Base-by-base conservation (phyloP, 2,888 invertebrate genomes). In the Rotaria socialis region DNA sequence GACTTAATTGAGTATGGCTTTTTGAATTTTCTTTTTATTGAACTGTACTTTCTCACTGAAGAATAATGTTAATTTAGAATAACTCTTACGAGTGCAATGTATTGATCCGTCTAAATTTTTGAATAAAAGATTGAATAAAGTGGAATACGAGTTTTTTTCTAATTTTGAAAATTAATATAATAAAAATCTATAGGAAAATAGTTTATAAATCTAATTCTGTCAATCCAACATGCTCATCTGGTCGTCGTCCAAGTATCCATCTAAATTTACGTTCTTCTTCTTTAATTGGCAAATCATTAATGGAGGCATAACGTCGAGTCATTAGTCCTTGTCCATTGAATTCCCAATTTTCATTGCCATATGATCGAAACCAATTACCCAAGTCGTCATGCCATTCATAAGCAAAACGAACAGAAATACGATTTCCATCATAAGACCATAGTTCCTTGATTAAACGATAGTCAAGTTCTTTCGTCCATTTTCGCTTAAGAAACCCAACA, bases 311-410 rank as follows among this genome's bases (percentile, higher is more conserved):
- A 41, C 85, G 85, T 55, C 10, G 22, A 43, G 22, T 55, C 85
- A 85, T 85, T 41, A 85, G 43, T 24, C 85, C 85, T 35, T n/a
- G 41, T 22, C 24, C 24, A 60, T 85, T n/a, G 41, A 85, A 85
- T 43, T 85, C 85, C 85, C 85, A 85, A 43, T 85, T 85, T 60
- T 85, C 85, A 19, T 85, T 85, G 8, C 85, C 85, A 60, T 85
- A 85, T 0, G 85, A 56, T 41, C 85, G 85, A 60, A 52, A 85
- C 85, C 85, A 85, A 56, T 52, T 60, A 10, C n/a, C 52, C 10
- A 41, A 41, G 24, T 56, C 85, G 24, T 85, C 58, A 43, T 85
- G 85, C 56, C 85, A 85, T 85, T 85, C 85, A n/a, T 85, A 85
- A 41, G 56, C 85, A 24, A 85, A 85, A 24, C 85, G 47, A 11